Conservation (phyloP, 2,113 vertebrate species). For the Ibidorhyncha struthersii region DNA sequence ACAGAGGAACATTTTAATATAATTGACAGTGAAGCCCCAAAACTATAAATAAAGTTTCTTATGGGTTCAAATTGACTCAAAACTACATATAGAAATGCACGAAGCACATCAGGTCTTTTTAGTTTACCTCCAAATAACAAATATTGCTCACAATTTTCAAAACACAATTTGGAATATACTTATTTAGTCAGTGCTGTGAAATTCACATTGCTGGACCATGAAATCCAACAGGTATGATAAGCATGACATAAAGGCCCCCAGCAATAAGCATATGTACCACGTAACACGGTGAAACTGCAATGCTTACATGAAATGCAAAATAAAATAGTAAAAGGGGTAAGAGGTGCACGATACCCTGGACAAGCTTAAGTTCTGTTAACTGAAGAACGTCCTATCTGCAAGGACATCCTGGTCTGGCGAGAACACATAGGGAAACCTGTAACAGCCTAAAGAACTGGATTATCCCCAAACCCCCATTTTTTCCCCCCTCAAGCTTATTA, state of each 20-base stretch:
- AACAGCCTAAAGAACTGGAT: not conserved
- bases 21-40: not conserved
- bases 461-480: not conserved
- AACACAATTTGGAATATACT: not conserved
- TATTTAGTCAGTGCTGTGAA: not conserved
- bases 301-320: not conserved
- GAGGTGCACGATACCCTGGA: not conserved
- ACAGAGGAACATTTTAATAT: not conserved
- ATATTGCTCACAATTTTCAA: fast-evolving
- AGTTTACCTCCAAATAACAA: not conserved
- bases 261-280: fast-evolving
- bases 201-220: fast-evolving
- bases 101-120: not conserved
- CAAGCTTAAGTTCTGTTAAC: not conserved
- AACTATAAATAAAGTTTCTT: not conserved
- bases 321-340: not conserved
- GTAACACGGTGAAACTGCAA: fast-evolving
- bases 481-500: not conserved
- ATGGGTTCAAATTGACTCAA: not conserved
- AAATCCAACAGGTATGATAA: not conserved
- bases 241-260: fast-evolving
- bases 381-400: not conserved
- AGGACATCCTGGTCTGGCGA: not conserved
- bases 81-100: not conserved
- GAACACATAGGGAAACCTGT: not conserved